Conservation (phyloP, 1,140 invertebrate genomes). For the Chelonus insularis region DNA sequence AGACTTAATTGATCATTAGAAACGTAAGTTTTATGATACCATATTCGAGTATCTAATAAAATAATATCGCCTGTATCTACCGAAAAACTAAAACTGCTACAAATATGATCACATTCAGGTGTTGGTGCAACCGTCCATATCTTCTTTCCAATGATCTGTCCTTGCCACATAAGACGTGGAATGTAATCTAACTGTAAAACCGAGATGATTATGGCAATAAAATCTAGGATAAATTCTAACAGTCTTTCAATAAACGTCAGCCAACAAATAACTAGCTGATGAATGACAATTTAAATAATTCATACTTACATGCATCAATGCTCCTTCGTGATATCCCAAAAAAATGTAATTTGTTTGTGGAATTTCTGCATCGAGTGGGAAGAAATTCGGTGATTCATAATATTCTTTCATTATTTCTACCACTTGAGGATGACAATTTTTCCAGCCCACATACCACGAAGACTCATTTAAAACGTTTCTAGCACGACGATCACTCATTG, state of each 20-base stretch:
- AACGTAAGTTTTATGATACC: slow-evolving; percentile 89
- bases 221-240: too few relatives aligned
- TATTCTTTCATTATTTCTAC: slow-evolving; percentile 74
- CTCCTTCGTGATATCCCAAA: slow-evolving; percentile 89
- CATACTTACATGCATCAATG: slow-evolving; percentile 85
- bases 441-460: slow-evolving; percentile 93
- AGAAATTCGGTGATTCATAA: slow-evolving; percentile 83
- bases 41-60: slow-evolving; percentile 85
- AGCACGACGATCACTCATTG: slow-evolving; percentile 71
- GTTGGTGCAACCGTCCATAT: slow-evolving; percentile 84
- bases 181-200: slow-evolving; percentile 85
- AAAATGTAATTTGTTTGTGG: slow-evolving; percentile 92
- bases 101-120: slow-evolving; percentile 84
- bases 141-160: slow-evolving; percentile 85
- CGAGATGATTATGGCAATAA: too few relatives aligned
- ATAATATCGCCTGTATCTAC: slow-evolving; percentile 86
- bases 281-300: slow-evolving; percentile 43
- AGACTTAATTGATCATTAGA: slow-evolving; percentile 84
- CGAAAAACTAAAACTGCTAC: slow-evolving; percentile 72
- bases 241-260: too few relatives aligned
- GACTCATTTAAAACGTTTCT: slow-evolving; percentile 65
- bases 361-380: slow-evolving; percentile 85
- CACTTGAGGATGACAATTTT: slow-evolving; percentile 82
- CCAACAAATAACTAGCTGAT: too few relatives aligned
- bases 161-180: slow-evolving; percentile 90